Evolutionary conservation across 1,140 invertebrate species (phyloP).

Genomic region (Lordiphosa stackelbergi): DNA sequence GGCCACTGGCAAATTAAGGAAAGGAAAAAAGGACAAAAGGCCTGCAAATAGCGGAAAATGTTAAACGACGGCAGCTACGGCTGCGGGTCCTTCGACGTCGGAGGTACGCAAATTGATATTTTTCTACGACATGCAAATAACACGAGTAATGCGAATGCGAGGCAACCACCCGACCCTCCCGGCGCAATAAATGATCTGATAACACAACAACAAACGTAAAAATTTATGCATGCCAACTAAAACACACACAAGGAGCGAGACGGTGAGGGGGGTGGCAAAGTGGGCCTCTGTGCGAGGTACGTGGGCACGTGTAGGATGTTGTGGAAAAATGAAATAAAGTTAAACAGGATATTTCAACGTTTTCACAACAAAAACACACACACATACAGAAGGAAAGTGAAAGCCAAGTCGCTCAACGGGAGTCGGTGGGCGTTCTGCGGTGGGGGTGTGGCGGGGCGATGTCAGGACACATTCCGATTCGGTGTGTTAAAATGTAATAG

Average conservation of each 20-base stretch:
- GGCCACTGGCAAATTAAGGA: constrained; percentile 57
- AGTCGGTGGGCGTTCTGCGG: neutral
- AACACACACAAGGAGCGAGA: constrained; percentile 37
- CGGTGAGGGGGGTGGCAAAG: constrained; percentile 1
- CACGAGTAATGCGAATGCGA: constrained; percentile 57
- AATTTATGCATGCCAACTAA: constrained; percentile 74
- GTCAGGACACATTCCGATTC: constrained; percentile 70
- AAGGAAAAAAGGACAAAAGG: constrained; percentile 53
- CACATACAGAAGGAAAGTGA: constrained; percentile 16
- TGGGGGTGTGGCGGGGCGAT: constrained; percentile 43
- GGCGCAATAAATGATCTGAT: constrained; percentile 70
- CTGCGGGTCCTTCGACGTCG: constrained; percentile 33
- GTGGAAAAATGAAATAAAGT: constrained; percentile 75
- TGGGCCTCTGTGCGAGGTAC: constrained; percentile 7
- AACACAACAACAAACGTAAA: constrained; percentile 74
- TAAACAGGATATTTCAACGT: constrained; percentile 74
- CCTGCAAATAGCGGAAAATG: constrained; percentile 72
- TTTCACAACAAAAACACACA: constrained; percentile 26
- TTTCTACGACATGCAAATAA: constrained; percentile 75
- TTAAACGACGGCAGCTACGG: constrained; percentile 45
- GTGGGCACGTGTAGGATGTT: constrained; percentile 68
- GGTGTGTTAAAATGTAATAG: constrained; percentile 75
- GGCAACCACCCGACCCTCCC: neutral
- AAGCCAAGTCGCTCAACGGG: constrained; percentile 23
- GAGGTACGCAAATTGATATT: constrained; percentile 74